Evolutionary conservation across 2,888 invertebrate species (phyloP).

Genomic region (Parasteatoda lunata): DNA sequence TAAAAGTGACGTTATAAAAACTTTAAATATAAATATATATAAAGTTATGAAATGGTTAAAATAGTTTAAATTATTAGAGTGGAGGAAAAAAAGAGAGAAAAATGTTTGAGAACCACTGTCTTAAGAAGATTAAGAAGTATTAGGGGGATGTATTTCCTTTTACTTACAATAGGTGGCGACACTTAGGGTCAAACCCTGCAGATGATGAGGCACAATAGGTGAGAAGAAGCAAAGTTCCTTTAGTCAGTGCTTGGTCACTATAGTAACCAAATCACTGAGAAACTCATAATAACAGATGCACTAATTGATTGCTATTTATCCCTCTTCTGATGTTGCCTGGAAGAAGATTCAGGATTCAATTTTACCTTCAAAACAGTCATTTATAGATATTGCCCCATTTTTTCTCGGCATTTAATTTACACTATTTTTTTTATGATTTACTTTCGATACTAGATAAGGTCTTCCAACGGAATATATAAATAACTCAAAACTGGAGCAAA

Average conservation of each 20-base stretch:
- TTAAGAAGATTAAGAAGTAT: slow-evolving; percentile 66
- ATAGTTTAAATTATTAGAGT: background rate
- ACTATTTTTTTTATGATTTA: no score
- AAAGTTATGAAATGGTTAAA: no score
- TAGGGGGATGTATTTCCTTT: slow-evolving; percentile 11
- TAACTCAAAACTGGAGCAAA: no score
- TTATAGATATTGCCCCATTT: no score
- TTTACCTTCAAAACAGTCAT: background rate
- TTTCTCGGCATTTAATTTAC: no score
- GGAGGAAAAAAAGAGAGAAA: slow-evolving; percentile 32
- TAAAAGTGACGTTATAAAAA: no score
- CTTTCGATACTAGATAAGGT: no score
- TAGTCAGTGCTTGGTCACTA: slow-evolving; percentile 53
- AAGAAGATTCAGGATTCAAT: slow-evolving; percentile 55
- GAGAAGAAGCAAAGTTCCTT: slow-evolving; percentile 60
- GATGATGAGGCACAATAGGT: slow-evolving; percentile 65
- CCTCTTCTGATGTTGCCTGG: slow-evolving; percentile 63
- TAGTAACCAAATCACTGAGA: slow-evolving; percentile 62
- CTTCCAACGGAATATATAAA: no score
- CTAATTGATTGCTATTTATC: slow-evolving; percentile 65
- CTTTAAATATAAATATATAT: no score
- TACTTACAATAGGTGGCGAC: slow-evolving; percentile 63
- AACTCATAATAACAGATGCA: slow-evolving; percentile 64
- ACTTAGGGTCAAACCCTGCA: slow-evolving; percentile 51
- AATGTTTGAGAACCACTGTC: slow-evolving; percentile 66